These are phyloP conservation scores for Allolobophora icterica DNA, from an alignment of 2,888 invertebrate species.

Conservation along the genomic window DNA sequence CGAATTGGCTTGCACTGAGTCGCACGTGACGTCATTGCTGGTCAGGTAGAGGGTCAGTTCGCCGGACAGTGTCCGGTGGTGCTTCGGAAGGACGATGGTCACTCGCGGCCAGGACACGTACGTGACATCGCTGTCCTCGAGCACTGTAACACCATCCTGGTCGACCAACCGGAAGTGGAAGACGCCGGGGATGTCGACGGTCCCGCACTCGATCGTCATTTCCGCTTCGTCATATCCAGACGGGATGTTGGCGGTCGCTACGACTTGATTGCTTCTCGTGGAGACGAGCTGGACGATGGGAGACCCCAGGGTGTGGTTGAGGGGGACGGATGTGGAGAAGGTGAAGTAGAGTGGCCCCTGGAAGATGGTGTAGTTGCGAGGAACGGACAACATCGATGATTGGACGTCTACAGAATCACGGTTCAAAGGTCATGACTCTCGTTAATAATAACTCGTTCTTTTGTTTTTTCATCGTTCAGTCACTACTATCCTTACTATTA, in stretches of 20 bases:
- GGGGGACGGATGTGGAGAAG: slow-evolving; percentile 52
- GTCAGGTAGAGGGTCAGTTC: slow-evolving; percentile 25
- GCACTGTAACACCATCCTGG: slow-evolving; percentile 8
- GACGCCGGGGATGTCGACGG: slow-evolving; percentile 56
- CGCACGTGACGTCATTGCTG: not conserved
- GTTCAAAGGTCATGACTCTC: no score
- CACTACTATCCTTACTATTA: no score
- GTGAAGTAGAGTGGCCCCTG: slow-evolving; percentile 54
- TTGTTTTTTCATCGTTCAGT: no score
- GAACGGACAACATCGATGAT: slow-evolving; percentile 47
- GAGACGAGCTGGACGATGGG: slow-evolving; percentile 52
- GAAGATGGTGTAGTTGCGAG: slow-evolving; percentile 54
- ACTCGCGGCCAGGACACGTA: slow-evolving; percentile 33
- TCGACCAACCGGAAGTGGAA: slow-evolving; percentile 52
- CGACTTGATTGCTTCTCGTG: slow-evolving; percentile 38
- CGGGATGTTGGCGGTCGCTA: slow-evolving; percentile 50
- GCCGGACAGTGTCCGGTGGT: slow-evolving; percentile 7
- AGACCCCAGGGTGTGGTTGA: slow-evolving; percentile 42
- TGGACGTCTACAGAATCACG: not conserved
- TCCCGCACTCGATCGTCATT: slow-evolving; percentile 55
- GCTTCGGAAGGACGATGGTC: slow-evolving; percentile 25
- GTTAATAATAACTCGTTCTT: no score
- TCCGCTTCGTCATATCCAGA: slow-evolving; percentile 47
- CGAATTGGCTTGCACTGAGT: slow-evolving; percentile 36
- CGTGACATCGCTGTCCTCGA: slow-evolving; percentile 32